Base-by-base conservation (phyloP, 2,113 vertebrate species). In the Echinops telfairi region DNA sequence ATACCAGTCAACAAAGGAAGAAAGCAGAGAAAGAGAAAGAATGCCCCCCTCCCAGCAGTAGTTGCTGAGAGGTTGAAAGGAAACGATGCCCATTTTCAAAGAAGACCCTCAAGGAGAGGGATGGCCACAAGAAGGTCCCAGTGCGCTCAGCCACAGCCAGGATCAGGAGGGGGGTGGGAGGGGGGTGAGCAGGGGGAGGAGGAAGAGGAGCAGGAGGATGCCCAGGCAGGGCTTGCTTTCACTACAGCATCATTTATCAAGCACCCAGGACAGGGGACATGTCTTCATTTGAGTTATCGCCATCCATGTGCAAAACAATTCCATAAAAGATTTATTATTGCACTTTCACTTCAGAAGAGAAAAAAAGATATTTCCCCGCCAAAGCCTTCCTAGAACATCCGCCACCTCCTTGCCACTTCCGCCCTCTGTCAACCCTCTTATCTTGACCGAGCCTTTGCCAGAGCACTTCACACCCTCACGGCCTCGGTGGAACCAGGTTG, bases 1-100 rank as follows among this genome's bases (percentile, higher is more conserved):
- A 38, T 4, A 62, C 25, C n/a, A 68, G 31, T 73, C 23, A 85
- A 53, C 2, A 16, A 88, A 40, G 22, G 33, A 71, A 66, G 20
- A 78, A 88, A 58, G 36, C 19, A 22, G n/a, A 79, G 25, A 85
- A 68, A 77, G 15, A 43, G 83, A 84, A 90, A 58, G 76, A 95
- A 82, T 6, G 3, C 47, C 47, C 47, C 47, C 10, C 40, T n/a
- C 40, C 40, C 40, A 40, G 4, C 40, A 78, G 33, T 19, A 71
- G 40, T 76, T 58, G 22, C 2, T 71, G 4, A 91, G 9, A 47
- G 3, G 38, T 11, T 80, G 64, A 53, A 80, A 33, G 7, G 78
- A 36, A 9, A 10, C 40, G 3, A 64, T 9, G 47, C 47, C 47
- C 47, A 53, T 53, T 53, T 53, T 53, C 9, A 53, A 53, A 53